Conservation (phyloP, 92 coral and sea anemone species). For the Parazoanthus darwini region DNA sequence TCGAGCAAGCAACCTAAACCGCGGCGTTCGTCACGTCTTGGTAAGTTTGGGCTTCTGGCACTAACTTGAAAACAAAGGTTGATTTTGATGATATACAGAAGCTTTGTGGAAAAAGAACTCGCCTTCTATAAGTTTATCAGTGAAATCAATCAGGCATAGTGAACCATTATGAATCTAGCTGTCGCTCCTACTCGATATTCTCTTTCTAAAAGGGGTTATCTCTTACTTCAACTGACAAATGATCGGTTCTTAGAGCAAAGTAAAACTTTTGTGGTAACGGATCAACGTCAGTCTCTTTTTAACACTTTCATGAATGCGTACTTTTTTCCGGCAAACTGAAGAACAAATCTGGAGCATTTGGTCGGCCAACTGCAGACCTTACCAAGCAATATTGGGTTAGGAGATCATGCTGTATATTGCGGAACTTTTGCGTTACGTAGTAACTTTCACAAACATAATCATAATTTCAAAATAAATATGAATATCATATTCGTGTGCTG, state of each 20-base stretch:
- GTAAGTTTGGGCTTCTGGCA: conserved; percentile 52
- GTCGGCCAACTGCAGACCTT: not conserved
- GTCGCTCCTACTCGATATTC: not conserved
- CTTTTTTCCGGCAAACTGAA: not conserved
- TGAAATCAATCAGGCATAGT: not conserved
- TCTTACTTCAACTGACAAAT: not conserved
- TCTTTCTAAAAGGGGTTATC: not conserved
- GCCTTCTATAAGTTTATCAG: not conserved
- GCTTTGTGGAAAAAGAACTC: not conserved
- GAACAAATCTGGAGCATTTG: not conserved
- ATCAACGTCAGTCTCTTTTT: not conserved
- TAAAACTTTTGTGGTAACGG: not conserved
- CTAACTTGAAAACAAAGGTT: not conserved
- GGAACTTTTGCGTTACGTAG: no score
- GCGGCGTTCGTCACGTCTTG: conserved; percentile 85
- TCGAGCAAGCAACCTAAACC: conserved; percentile 50
- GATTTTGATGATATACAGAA: not conserved
- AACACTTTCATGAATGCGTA: not conserved
- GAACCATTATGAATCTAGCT: not conserved
- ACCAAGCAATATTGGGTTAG: not conserved
- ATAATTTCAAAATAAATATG: no score
- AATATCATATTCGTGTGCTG: no score
- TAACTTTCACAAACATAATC: no score
- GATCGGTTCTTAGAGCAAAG: not conserved
- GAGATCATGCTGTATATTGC: not conserved